phyloP scores from a whole-genome alignment of 2,113 vertebrate genomes.

The Astatotilapia flaviijosephi region DNA sequence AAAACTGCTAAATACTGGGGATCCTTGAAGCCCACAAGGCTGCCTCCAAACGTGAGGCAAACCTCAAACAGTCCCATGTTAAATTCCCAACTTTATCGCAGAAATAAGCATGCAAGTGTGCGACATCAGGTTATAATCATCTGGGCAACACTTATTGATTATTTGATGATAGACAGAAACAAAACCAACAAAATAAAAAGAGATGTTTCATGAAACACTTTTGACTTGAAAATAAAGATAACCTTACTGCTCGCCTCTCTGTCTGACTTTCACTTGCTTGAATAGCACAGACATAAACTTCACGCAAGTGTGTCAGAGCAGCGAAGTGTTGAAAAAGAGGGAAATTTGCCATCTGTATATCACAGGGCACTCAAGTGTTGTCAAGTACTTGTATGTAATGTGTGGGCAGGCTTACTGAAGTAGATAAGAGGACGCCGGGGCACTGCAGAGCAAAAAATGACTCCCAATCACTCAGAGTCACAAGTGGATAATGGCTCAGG shows the following conservation, averaged over 20 bases:
- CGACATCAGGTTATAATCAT: background rate
- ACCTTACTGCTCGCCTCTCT: background rate
- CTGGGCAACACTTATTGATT: background rate
- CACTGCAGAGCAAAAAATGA: background rate
- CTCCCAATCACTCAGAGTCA: conserved; percentile 29
- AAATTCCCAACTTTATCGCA: background rate
- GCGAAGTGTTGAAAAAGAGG: background rate
- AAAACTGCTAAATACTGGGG: background rate
- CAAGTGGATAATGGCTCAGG: conserved; percentile 41
- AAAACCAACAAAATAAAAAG: background rate
- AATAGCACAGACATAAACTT: background rate
- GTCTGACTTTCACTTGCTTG: background rate
- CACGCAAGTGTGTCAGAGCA: background rate
- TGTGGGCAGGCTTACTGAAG: conserved; percentile 6
- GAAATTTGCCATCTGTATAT: conserved; percentile 5
- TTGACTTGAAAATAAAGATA: background rate
- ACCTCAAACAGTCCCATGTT: background rate
- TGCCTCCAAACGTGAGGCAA: background rate
- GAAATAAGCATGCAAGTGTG: background rate
- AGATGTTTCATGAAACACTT: background rate
- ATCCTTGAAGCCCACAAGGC: background rate
- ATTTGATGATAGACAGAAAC: background rate
- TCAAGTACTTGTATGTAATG: conserved; percentile 16
- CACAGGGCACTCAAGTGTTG: conserved; percentile 15
- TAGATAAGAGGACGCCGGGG: conserved; percentile 7